A percentile compares a stretch with the other conserved stretches of the same genome.
Conservation (phyloP, 2,888 invertebrate species). For the Pheosia gnoma region DNA sequence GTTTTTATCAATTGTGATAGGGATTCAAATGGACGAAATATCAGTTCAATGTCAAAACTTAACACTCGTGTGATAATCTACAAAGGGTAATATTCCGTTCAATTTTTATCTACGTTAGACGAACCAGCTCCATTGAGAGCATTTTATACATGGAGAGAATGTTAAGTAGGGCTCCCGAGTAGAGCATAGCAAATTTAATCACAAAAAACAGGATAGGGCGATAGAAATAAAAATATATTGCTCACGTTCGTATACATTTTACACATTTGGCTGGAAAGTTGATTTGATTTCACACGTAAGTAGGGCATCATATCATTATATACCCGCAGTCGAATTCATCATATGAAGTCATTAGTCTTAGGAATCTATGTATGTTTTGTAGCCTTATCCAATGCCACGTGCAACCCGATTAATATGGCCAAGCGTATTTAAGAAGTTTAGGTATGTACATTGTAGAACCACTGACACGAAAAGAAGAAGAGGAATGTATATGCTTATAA, state of each 20-base stretch:
- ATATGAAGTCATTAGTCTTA: too few species aligned
- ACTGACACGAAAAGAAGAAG: too few species aligned
- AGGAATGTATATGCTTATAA: too few species aligned
- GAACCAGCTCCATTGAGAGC: neutral
- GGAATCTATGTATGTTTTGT: too few species aligned
- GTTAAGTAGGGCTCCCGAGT: constrained; percentile 10
- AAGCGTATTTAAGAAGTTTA: too few species aligned
- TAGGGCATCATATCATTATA: too few species aligned
- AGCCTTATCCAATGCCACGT: too few species aligned
- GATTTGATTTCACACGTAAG: neutral
- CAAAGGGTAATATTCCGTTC: neutral
- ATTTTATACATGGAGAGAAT: neutral
- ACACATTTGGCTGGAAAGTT: neutral
- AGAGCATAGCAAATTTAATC: constrained; percentile 25
- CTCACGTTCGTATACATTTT: neutral
- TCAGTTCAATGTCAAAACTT: too few species aligned
- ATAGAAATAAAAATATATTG: constrained; percentile 8
- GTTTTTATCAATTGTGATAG: neutral
- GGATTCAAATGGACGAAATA: neutral
- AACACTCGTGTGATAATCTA: neutral
- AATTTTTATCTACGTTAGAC: neutral
- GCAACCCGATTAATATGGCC: too few species aligned
- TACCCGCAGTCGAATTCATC: too few species aligned
- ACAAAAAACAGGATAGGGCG: constrained; percentile 10
- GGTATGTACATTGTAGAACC: too few species aligned